Percentiles rank a stretch among this genome's conserved stretches.
phyloP scores from a whole-genome alignment of 2,113 vertebrate genomes.

The Cyrtonyx montezumae region DNA sequence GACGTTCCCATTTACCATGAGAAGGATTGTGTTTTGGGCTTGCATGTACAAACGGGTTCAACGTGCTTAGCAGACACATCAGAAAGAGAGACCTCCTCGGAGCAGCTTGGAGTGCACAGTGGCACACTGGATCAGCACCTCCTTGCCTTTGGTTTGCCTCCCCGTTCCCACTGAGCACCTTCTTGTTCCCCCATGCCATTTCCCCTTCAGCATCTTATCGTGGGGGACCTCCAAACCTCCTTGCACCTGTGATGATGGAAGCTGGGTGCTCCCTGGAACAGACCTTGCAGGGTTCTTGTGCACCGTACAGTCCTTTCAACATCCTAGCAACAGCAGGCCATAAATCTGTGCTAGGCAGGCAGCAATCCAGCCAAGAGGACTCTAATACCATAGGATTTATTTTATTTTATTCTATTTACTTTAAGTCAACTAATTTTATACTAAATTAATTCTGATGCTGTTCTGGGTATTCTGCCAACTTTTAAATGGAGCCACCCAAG shows the following conservation, averaged over 20 bases:
- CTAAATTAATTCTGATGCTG: conserved; percentile 16
- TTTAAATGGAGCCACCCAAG: conserved; percentile 37
- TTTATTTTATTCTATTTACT: conserved; percentile 56
- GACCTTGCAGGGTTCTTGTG: not conserved
- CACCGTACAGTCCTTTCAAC: not conserved
- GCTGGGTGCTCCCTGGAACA: not conserved
- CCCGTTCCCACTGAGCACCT: not conserved
- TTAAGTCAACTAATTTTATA: conserved; percentile 36
- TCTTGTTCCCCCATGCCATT: not conserved
- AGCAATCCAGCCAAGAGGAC: not conserved
- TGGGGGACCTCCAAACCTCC: not conserved
- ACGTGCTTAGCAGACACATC: not conserved
- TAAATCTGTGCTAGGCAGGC: not conserved
- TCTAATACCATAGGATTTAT: conserved; percentile 43
- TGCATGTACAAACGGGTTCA: not conserved
- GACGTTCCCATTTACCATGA: conserved; percentile 26
- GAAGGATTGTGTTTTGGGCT: not conserved
- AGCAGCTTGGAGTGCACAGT: not conserved
- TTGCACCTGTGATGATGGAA: accelerated
- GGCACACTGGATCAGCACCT: not conserved
- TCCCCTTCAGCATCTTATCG: not conserved
- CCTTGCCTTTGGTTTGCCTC: not conserved
- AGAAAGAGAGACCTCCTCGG: not conserved
- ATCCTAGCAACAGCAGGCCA: not conserved
- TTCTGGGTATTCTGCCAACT: conserved; percentile 40